Evolutionary conservation across 2,888 invertebrate species (phyloP), one percentile per base, ranked within the genome.

Genomic region (Cerastis rubricosa): DNA sequence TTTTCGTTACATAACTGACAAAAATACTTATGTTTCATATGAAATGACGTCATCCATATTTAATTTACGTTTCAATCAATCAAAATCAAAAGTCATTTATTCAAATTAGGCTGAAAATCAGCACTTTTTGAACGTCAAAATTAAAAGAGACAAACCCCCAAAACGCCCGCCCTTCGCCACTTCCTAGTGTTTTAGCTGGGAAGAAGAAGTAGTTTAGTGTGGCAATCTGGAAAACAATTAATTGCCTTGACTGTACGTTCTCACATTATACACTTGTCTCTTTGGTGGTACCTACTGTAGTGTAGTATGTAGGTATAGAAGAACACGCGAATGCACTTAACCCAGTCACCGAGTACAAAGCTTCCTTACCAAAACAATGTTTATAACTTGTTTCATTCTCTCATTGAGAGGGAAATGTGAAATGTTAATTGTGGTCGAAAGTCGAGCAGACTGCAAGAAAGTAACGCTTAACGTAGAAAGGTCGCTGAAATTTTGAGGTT

Each of bases 251-350:
- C 12, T 43, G 17, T 49, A 49, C 12, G 25, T 35, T 51, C 14
- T 61, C n/a, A 19, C 22, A n/a, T n/a, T n/a, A 47, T 19, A 14
- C 14, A 19, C 19, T 35, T 59, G 71, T 35, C 43, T n/a, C 17
- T 71, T 29, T 22, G 9, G 9, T 2, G 19, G 71, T 70, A 59
- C 59, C 29, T 67, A 7, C 57, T 22, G 25, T 45, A 25, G 40
- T 6, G 14, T 35, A 8, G 17, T 29, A 80, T 12, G 11, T n/a
- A n/a, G 6, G 45, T 61, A 68, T 49, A 78, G 71, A 40, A 40
- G 64, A 74, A 85, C 85, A 86, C 9, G 76, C 66, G 45, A 82
- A 45, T 65, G 77, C 84, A 86, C 85, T 86, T 84, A 86, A 74
- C 75, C 75, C 68, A 71, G 72, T 84, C 71, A 66, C 63, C 59